phyloP scores from a whole-genome alignment of 2,888 invertebrate species.

The Cepaea hortensis region DNA sequence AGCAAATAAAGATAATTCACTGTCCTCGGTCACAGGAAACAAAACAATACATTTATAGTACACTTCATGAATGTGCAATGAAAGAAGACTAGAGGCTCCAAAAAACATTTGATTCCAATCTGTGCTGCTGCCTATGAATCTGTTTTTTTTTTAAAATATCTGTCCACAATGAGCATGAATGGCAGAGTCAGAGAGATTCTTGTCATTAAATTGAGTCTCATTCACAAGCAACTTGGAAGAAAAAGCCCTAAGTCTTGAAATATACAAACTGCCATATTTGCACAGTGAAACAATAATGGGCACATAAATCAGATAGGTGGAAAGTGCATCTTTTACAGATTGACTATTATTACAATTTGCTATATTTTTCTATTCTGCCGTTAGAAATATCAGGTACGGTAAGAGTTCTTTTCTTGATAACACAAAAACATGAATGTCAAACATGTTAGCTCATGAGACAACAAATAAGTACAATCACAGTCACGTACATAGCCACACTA shows the following conservation, averaged over 20 bases:
- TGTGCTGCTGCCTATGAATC: conserved; percentile 30
- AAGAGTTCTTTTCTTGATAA: not conserved
- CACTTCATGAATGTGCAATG: conserved; percentile 20
- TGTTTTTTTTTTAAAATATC: not conserved
- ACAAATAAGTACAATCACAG: not conserved
- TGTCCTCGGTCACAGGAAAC: no score
- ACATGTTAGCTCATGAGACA: no score
- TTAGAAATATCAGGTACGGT: not conserved
- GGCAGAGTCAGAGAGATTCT: conserved; percentile 13
- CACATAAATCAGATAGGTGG: not conserved
- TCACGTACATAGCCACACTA: not conserved
- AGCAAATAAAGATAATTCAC: no score
- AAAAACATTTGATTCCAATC: conserved; percentile 1
- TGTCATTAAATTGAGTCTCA: not conserved
- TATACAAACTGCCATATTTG: conserved; percentile 8
- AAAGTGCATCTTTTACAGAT: not conserved
- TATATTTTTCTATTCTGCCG: not conserved
- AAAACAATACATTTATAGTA: not conserved
- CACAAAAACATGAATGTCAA: not conserved
- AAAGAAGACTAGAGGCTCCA: conserved; percentile 24
- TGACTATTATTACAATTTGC: not conserved
- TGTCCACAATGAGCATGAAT: not conserved
- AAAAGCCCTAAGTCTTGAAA: not conserved
- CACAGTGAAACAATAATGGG: not conserved
- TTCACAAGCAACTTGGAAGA: not conserved